phyloP scores from a whole-genome alignment of 2,888 invertebrate species.

The Aricia artaxerxes region DNA sequence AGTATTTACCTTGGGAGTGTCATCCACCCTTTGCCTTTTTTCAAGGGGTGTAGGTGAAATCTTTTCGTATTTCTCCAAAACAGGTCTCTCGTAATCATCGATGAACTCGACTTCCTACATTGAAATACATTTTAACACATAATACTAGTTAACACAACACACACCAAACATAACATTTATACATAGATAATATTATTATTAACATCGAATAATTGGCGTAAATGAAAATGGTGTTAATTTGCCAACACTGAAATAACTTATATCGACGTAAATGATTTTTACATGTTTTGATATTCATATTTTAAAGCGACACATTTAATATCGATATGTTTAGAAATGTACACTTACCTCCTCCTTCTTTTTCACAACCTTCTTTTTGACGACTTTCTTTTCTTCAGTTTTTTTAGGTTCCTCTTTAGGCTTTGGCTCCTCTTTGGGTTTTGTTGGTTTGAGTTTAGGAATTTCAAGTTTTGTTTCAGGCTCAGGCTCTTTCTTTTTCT shows the following conservation, averaged over 20 bases:
- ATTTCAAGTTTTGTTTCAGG: conserved; percentile 81
- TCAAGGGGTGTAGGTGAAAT: conserved; percentile 76
- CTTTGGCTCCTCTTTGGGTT: conserved; percentile 73
- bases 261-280: neutral
- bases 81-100: conserved; percentile 89
- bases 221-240: conserved; percentile 12
- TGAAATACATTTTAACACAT: conserved; percentile 67
- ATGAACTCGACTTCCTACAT: conserved; percentile 77
- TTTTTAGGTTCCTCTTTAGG: conserved; percentile 70
- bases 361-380: conserved; percentile 76
- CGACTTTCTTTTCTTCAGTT: conserved; percentile 61
- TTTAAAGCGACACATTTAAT: conserved; percentile 51
- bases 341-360: conserved; percentile 76
- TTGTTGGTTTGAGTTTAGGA: conserved; percentile 80
- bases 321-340: conserved; percentile 32
- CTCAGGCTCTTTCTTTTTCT: conserved; percentile 71
- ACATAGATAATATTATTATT: neutral
- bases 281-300: conserved; percentile 22
- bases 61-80: conserved; percentile 86
- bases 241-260: neutral
- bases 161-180: conserved; percentile 43
- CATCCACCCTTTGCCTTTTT: conserved; percentile 75
- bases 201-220: neutral
- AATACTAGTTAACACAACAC: conserved; percentile 57
- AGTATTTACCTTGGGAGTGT: conserved; percentile 71